phyloP scores from a whole-genome alignment of 2,113 vertebrate species.

The Leucopsar rothschildi region DNA sequence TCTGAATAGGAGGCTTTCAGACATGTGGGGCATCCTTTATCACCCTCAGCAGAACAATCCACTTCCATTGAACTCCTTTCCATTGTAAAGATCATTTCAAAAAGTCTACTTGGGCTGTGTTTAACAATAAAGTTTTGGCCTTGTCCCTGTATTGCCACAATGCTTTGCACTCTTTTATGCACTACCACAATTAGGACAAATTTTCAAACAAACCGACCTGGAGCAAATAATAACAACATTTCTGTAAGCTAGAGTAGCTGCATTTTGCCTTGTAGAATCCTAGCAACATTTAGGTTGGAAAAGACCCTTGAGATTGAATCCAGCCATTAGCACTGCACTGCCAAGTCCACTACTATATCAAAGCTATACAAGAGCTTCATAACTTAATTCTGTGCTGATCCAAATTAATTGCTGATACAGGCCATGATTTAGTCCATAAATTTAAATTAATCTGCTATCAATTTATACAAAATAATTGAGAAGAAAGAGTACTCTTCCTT shows the following conservation, averaged over 20 bases:
- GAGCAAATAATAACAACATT: neutral
- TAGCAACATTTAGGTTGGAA: neutral
- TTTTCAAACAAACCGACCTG: neutral
- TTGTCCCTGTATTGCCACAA: neutral
- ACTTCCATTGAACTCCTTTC: neutral
- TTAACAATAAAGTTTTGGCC: neutral
- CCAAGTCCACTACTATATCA: neutral
- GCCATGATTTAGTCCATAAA: neutral
- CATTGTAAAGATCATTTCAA: neutral
- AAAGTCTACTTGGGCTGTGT: neutral
- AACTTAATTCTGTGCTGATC: neutral
- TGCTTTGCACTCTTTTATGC: neutral
- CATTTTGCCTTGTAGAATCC: neutral
- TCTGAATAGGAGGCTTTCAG: neutral
- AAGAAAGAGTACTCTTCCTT: neutral
- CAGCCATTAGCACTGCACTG: neutral
- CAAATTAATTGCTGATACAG: neutral
- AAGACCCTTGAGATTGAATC: neutral
- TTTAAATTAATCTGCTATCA: neutral
- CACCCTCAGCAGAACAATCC: neutral
- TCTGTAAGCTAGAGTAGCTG: neutral
- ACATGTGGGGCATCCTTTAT: neutral
- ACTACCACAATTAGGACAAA: neutral
- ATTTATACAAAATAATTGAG: neutral
- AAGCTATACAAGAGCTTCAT: neutral